Evolutionary conservation across 2,113 vertebrate genomes (phyloP).

Genomic region (Micronycteris hirsuta): DNA sequence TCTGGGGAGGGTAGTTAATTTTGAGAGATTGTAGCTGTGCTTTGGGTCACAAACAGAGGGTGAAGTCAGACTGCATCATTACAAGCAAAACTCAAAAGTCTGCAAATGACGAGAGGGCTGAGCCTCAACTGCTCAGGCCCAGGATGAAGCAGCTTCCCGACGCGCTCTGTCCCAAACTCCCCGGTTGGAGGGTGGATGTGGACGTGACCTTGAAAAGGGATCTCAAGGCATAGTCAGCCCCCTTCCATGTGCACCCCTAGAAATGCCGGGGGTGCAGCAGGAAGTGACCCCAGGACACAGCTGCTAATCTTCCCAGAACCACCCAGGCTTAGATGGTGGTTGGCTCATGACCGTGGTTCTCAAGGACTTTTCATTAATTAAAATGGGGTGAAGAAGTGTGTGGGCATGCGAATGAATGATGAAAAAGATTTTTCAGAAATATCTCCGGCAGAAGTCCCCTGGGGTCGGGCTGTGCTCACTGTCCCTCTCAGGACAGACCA

Average conservation of each 20-base stretch:
- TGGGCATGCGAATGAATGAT: rapidly evolving
- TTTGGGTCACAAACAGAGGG: neutral
- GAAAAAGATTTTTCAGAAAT: neutral
- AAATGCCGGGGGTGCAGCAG: rapidly evolving
- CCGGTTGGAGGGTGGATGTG: no score
- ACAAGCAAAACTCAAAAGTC: neutral
- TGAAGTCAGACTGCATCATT: neutral
- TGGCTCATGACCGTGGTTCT: neutral
- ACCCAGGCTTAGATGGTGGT: neutral
- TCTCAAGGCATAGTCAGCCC: neutral
- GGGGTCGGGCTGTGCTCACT: rapidly evolving
- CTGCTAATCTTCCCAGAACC: neutral
- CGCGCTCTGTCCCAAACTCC: no score
- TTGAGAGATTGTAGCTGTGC: neutral
- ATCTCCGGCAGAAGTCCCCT: neutral
- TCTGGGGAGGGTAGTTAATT: neutral
- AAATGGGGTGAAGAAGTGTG: neutral
- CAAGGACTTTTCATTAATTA: neutral
- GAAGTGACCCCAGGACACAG: neutral
- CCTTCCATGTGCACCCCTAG: neutral
- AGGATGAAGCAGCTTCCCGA: neutral
- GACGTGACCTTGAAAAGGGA: neutral
- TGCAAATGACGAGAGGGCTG: neutral
- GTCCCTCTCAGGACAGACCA: neutral
- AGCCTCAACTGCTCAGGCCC: neutral